A percentile compares a stretch with the other conserved stretches of the same genome.
phyloP scores from a whole-genome alignment of 2,113 vertebrate genomes.

The Xenus cinereus region DNA sequence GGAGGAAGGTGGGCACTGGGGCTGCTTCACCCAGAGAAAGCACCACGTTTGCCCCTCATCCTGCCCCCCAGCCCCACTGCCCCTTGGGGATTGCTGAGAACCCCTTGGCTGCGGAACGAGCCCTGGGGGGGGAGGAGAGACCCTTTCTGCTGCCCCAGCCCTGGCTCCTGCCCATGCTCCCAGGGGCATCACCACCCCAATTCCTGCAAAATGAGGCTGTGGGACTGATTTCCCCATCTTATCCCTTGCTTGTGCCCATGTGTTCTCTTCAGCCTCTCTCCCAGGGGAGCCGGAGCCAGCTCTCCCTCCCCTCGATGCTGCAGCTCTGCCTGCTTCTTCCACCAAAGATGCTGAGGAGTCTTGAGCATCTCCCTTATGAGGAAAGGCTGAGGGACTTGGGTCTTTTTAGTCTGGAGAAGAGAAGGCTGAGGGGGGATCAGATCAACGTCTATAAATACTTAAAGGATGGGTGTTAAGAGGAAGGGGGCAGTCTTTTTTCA shows the following conservation, averaged over 20 bases:
- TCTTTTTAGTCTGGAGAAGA: too few species aligned
- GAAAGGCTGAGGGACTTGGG: too few species aligned
- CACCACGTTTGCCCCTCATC: not conserved
- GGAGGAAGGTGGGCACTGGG: not conserved
- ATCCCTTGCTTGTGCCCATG: accelerated
- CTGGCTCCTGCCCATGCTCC: accelerated
- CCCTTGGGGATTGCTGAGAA: not conserved
- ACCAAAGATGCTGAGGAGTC: too few species aligned
- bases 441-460: too few species aligned
- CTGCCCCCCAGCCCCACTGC: accelerated
- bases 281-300: not conserved
- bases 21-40: not conserved
- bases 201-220: not conserved
- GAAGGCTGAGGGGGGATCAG: too few species aligned
- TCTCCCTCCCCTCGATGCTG: not conserved
- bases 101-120: not conserved
- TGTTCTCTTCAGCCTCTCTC: not conserved
- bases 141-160: not conserved
- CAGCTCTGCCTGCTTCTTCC: not conserved
- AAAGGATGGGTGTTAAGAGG: too few species aligned
- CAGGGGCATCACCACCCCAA: not conserved
- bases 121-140: accelerated
- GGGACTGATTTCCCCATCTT: not conserved
- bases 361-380: too few species aligned
- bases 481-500: too few species aligned